Base-by-base conservation (phyloP, 1,140 invertebrate genomes). In the Cryptotermes secundus region DNA sequence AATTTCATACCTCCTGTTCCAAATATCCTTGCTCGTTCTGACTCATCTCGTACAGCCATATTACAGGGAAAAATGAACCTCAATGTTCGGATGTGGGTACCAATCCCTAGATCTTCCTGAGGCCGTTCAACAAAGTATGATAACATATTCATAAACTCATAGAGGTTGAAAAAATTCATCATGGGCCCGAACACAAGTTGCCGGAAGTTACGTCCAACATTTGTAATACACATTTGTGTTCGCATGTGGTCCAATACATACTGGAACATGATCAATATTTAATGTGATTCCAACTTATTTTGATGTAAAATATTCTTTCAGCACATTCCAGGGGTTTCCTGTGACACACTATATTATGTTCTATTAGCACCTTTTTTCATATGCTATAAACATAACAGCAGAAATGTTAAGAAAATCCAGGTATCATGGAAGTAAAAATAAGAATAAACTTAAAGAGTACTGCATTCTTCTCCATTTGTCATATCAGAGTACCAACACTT, bases 21-120 rank as follows among this genome's bases (percentile, higher is more conserved):
- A 88, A 95, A 95, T 0, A 95, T 89, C 88, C 92, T 91, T 38
- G 92, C 91, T 82, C 91, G 90, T 87, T 92, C 92, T 45, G 90
- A 91, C 89, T 94, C 91, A 81, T 93, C 91, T 86, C 91, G 87
- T 4, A 90, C 90, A 12, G 87, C 89, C 92, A 95, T 94, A 86
- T 96, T 94, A 88, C 96, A 97, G 0, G 94, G 94, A 88, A 97
- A 97, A 3, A 93, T 94, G 87, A 96, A 97, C 85, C 94, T 93
- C 14, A 96, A 88, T 3, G 92, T 91, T 3, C 91, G 89, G 79
- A 96, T 92, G 36, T 93, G 91, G 0, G 87, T 89, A 12, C 93
- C 93, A 85, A 94, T 89, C 42, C 91, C 91, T 31, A 45, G 45
- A 38, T 80, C 49, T 49, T n/a, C 31, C 22, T 81, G 38, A 34